Evolutionary conservation across 2,888 invertebrate genomes (phyloP).

Genomic region (Meta bourneti): DNA sequence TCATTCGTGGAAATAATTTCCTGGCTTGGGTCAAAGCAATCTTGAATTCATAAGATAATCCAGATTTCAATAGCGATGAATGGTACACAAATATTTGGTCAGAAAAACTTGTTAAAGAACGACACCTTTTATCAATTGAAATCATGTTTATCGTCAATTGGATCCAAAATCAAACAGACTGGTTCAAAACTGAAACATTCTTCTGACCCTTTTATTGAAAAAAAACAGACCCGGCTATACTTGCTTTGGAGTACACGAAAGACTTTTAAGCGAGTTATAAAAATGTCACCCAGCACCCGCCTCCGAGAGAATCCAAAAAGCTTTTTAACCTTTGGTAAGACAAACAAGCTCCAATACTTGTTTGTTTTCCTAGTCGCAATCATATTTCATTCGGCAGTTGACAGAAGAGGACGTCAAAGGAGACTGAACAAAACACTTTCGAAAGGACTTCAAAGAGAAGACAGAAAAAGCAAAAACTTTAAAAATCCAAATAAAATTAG

Average conservation of each 20-base stretch:
- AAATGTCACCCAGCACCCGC: background rate
- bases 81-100: too few relatives aligned
- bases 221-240: background rate
- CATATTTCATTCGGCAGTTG: background rate
- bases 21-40: too few relatives aligned
- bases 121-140: too few relatives aligned
- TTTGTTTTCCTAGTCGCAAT: background rate
- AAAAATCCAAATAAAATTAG: conserved; percentile 34
- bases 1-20: too few relatives aligned
- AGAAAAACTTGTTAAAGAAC: too few relatives aligned
- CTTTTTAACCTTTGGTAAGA: background rate
- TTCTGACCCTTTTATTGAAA: background rate
- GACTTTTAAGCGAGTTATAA: background rate
- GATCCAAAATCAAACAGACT: background rate
- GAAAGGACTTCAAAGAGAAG: background rate
- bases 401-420: background rate
- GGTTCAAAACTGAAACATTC: background rate
- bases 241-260: background rate
- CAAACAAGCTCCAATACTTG: background rate
- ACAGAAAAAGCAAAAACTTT: background rate
- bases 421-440: background rate
- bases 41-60: too few relatives aligned
- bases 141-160: background rate
- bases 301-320: background rate
- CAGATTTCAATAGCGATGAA: too few relatives aligned